Base-by-base conservation (phyloP, 2,888 invertebrate genomes). In the Volucella inanis region DNA sequence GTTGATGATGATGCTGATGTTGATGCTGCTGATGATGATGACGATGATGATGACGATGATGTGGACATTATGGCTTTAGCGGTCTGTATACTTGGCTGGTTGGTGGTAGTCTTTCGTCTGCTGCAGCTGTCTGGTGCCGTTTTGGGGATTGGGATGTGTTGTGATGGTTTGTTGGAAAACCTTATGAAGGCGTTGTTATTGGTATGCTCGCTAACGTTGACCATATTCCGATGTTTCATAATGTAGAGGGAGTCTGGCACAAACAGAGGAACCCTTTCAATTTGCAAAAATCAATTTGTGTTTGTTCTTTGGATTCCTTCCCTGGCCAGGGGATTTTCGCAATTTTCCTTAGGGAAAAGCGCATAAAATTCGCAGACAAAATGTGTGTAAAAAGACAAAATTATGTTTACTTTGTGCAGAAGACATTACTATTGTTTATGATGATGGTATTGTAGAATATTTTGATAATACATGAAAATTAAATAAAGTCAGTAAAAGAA, bases 31-130 rank as follows among this genome's bases (percentile, higher is more conserved):
- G 50, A 50, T 31, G 62, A 59, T 15, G 52, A 71, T 41, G 41
- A 75, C 49, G 50, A 65, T 50, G 64, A 75, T 57, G 67, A 71
- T 67, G 65, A 65, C 74, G 84, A 68, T 79, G 65, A 74, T 84
- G 75, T 79, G 75, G 84, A 79, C 84, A 71, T 80, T 80, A 80
- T 80, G 75, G 84, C 84, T 80, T 75, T 80, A 79, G 79, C 80
- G 80, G 79, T 79, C 57, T 79, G 79, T 81, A 64, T 75, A 41
- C 45, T 71, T 62, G 70, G 50, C 76, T 65, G 57, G 39, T 57
- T 77, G 59, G 77, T 67, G 64, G 71, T 62, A 43, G 72, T 52
- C 31, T 54, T 57, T 79, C 59, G 43, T 64, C 59, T 57, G 50
- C 54, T 75, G 47, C 45, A 72, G 54, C 49, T 55, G 77, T 77